Evolutionary conservation across 2,113 vertebrate species (phyloP).

Genomic region (Cynocephalus volans): DNA sequence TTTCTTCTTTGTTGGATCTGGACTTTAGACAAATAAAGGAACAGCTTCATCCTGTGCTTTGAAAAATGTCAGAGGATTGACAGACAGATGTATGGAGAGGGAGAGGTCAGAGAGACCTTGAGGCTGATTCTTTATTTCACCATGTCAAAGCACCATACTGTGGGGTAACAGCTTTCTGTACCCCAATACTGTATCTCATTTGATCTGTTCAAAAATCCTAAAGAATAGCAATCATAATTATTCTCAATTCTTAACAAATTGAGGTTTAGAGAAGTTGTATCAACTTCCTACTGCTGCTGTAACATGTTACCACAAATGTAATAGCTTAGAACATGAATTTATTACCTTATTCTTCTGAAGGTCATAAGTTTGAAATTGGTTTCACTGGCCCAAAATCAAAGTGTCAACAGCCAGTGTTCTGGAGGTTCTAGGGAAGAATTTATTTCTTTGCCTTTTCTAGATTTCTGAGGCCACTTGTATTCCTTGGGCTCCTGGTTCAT

Average conservation of each 20-base stretch:
- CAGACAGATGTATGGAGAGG: too few species aligned
- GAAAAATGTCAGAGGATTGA: too few species aligned
- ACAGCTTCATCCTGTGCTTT: too few species aligned
- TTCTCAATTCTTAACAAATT: neutral
- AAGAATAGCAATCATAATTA: neutral
- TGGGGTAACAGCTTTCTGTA: too few species aligned
- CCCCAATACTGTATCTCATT: neutral
- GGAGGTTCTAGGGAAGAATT: neutral
- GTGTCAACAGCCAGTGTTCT: neutral
- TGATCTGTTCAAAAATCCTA: conserved; percentile 1
- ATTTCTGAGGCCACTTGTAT: neutral
- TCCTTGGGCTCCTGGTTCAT: neutral
- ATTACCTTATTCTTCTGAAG: neutral
- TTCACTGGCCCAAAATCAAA: neutral
- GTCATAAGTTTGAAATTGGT: neutral
- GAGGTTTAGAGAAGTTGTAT: neutral
- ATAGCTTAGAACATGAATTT: neutral
- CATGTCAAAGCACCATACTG: too few species aligned
- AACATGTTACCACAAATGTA: neutral
- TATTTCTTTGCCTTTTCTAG: neutral
- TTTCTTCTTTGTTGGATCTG: too few species aligned
- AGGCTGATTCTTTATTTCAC: too few species aligned
- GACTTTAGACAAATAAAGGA: too few species aligned
- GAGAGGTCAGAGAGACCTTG: too few species aligned
- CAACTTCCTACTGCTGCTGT: neutral